Evolutionary conservation across 2,797 vertebrate genomes (phyloP), one percentile per base, ranked within the genome.

Genomic region (Microctenopoma stevenorrisi): DNA sequence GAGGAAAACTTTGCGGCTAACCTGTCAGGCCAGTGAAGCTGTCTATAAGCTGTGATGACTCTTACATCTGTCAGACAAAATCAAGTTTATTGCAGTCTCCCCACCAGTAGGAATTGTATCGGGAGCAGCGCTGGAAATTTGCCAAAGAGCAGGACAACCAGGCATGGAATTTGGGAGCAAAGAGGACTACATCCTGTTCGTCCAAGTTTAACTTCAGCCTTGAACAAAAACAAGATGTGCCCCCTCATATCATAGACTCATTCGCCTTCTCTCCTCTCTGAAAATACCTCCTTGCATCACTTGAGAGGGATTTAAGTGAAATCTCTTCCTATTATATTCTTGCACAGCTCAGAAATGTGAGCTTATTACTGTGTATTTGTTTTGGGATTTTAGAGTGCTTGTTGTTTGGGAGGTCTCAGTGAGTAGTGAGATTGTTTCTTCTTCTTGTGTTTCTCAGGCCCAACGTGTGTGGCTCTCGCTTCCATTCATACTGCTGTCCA

Each of bases 401-500:
- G 33, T 35, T 78, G 78, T 83, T 84, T 76, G 67, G 64, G 64
- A 76, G 74, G 62, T 65, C 82, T 77, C 64, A 51, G 10, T 70
- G 22, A 63, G 38, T 55, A 63, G 4, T 82, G 43, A 86, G 55
- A 64, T 77, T 87, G 59, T 86, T 83, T 88, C 53, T 80, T 77
- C 55, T 80, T 37, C 67, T 35, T 85, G 69, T 84, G 28, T 78
- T 53, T 69, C 16, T 58, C 91, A 99, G 98, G 79, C 98, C 98
- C 49, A 99, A 99, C 10, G 97, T 99, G 76, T 99, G 97, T n/a
- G 98, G 98, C 77, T 99, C 98, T 35, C 96, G 97, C 79, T 98
- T 97, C 88, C 97, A 99, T 71, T 99, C 98, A 25, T 99, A 98
- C 86, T 99, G 98, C 92, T 99, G 98, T 51, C 98, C 98, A 0